phyloP scores from a whole-genome alignment of 2,113 vertebrate genomes.

The Tringa solitaria region DNA sequence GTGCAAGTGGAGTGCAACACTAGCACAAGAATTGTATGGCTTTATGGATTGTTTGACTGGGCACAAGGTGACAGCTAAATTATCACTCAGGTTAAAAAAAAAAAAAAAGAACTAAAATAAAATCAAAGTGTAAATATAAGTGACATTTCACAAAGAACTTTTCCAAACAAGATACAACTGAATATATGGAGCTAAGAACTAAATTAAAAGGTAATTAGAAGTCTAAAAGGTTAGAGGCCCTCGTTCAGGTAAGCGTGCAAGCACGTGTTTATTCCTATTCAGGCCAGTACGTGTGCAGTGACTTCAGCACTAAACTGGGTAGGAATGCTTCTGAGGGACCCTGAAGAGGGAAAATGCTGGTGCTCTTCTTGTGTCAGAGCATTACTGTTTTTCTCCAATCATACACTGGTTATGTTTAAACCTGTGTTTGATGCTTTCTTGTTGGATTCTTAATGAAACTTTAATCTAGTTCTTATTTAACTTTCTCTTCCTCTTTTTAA shows the following conservation, averaged over 20 bases:
- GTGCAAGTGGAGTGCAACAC: constrained; percentile 41
- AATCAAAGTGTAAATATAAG: constrained; percentile 80
- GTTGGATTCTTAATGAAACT: constrained; percentile 72
- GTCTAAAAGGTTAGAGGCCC: constrained; percentile 42
- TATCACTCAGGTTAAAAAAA: constrained; percentile 77
- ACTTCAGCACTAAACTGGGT: constrained; percentile 9
- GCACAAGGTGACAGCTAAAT: constrained; percentile 76
- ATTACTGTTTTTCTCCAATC: constrained; percentile 52
- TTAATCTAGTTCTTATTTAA: constrained; percentile 76
- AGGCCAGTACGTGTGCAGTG: background rate
- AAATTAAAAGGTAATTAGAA: constrained; percentile 70
- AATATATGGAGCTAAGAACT: constrained; percentile 72
- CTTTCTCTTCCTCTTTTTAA: constrained; percentile 68
- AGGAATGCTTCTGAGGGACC: constrained; percentile 41
- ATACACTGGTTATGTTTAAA: constrained; percentile 54
- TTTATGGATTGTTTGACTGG: constrained; percentile 75
- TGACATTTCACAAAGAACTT: constrained; percentile 75
- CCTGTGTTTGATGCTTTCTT: constrained; percentile 64
- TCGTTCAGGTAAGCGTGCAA: constrained; percentile 48
- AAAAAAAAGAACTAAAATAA: background rate
- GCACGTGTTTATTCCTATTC: constrained; percentile 39
- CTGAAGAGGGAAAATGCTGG: constrained; percentile 33
- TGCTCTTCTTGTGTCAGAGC: constrained; percentile 46
- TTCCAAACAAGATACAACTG: constrained; percentile 73
- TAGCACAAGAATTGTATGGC: constrained; percentile 65